phyloP scores from a whole-genome alignment of 2,888 invertebrate species.

The Graphium colonna region DNA sequence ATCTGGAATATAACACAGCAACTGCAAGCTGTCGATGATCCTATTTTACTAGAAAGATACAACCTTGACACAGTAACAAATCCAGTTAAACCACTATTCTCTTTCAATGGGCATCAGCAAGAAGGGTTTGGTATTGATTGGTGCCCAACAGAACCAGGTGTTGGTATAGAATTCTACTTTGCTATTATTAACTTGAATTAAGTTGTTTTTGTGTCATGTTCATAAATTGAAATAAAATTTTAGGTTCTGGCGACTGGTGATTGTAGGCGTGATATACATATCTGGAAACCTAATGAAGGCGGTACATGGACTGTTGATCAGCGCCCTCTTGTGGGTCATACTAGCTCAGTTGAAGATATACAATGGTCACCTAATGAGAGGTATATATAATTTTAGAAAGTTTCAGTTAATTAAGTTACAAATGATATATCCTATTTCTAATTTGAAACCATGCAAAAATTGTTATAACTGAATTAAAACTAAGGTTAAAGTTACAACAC shows the following conservation, averaged over 20 bases:
- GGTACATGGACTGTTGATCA: slow-evolving; percentile 95
- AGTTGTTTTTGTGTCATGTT: background rate
- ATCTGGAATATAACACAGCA: slow-evolving; percentile 94
- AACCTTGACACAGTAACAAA: slow-evolving; percentile 80
- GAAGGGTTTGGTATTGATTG: slow-evolving; percentile 98
- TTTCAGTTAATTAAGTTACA: too few relatives aligned
- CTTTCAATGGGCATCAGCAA: slow-evolving; percentile 93
- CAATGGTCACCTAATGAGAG: slow-evolving; percentile 99
- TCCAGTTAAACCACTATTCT: slow-evolving; percentile 85
- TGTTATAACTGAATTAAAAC: too few relatives aligned
- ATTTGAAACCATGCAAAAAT: too few relatives aligned
- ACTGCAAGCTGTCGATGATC: slow-evolving; percentile 89
- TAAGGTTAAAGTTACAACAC: too few relatives aligned
- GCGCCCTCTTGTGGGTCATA: slow-evolving; percentile 92
- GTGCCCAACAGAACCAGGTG: slow-evolving; percentile 89
- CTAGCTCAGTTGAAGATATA: slow-evolving; percentile 96
- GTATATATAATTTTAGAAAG: slow-evolving; percentile 34
- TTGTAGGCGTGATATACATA: slow-evolving; percentile 94
- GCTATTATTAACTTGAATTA: too few relatives aligned
- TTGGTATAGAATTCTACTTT: too few relatives aligned
- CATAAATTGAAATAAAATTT: slow-evolving; percentile 21
- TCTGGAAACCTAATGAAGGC: slow-evolving; percentile 92
- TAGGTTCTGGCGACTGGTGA: slow-evolving; percentile 96
- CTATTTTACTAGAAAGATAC: slow-evolving; percentile 80
- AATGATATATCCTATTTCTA: too few relatives aligned